Percentiles rank a stretch among this genome's conserved stretches.
phyloP scores from a whole-genome alignment of 2,888 invertebrate genomes.

The Drosophila prostipennis region DNA sequence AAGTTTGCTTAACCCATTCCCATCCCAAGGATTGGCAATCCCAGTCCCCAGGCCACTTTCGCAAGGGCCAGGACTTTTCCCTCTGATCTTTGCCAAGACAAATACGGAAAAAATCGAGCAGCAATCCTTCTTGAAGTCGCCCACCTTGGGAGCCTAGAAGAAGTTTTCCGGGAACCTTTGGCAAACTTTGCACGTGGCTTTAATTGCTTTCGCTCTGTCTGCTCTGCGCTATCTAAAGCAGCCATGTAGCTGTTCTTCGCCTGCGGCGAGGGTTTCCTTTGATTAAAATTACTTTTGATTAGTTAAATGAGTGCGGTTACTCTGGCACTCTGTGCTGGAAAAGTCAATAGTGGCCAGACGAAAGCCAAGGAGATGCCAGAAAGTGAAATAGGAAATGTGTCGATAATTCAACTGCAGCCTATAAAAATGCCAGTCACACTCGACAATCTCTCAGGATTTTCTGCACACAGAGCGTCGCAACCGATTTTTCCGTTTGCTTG shows the following conservation, averaged over 20 bases:
- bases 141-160: conserved; percentile 41
- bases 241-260: conserved; percentile 9
- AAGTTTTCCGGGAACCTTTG: conserved; percentile 68
- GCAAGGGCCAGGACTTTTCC: conserved; percentile 28
- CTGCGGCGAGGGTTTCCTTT: conserved; percentile 53
- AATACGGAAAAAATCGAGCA: conserved; percentile 45
- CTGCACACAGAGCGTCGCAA: not conserved
- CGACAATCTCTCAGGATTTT: conserved; percentile 25
- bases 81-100: conserved; percentile 53
- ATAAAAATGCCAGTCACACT: conserved; percentile 66
- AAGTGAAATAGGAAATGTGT: conserved; percentile 46
- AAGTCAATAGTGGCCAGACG: conserved; percentile 60
- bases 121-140: conserved; percentile 53
- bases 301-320: conserved; percentile 67
- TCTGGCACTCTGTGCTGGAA: conserved; percentile 35
- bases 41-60: conserved; percentile 29
- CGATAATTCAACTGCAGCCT: conserved; percentile 57
- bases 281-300: conserved; percentile 79
- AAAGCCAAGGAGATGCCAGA: not conserved
- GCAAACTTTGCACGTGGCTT: conserved; percentile 75
- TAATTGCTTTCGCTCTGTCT: conserved; percentile 67
- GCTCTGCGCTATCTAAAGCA: conserved; percentile 19
- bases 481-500: conserved; percentile 22
- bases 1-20: conserved; percentile 68
- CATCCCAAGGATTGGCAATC: conserved; percentile 13